phyloP scores from a whole-genome alignment of 2,797 vertebrate genomes.

The Myiotriccus ornatus region DNA sequence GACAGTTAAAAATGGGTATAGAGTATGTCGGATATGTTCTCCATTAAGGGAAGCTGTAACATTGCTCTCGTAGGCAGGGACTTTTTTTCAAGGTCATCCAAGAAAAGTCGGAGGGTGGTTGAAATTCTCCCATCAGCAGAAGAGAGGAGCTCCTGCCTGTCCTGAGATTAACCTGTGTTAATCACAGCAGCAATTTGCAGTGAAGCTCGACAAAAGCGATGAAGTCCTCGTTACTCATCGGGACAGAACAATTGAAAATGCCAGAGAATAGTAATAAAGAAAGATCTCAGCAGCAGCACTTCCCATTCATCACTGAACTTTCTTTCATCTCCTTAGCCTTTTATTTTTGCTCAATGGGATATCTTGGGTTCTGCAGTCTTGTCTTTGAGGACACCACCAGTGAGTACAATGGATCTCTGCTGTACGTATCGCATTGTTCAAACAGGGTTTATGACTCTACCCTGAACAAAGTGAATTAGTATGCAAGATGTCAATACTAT shows the following conservation, averaged over 20 bases:
- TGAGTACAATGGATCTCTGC: not conserved
- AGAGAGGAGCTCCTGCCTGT: not conserved
- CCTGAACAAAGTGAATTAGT: not conserved
- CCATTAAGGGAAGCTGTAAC: not conserved
- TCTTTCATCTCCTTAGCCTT: not conserved
- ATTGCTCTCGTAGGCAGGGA: not conserved
- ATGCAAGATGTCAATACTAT: constrained; percentile 18
- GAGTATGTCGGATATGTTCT: not conserved
- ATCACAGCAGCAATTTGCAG: not conserved
- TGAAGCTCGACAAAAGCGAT: not conserved
- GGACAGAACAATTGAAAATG: constrained; percentile 10
- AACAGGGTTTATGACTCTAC: not conserved
- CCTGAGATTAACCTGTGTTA: not conserved
- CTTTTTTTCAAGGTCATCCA: not conserved
- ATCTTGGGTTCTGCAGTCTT: not conserved
- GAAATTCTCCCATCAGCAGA: not conserved
- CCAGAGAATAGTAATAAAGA: not conserved
- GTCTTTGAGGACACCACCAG: not conserved
- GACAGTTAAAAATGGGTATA: not conserved
- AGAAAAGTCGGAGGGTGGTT: not conserved
- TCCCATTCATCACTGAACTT: constrained; percentile 14
- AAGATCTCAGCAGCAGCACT: not conserved
- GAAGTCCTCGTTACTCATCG: not conserved
- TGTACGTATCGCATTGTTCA: rapidly evolving
- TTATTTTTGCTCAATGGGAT: not conserved